These are phyloP conservation scores for Agonopterix alstromeriana DNA, from an alignment of 2,888 invertebrate genomes.

Conservation along the genomic window DNA sequence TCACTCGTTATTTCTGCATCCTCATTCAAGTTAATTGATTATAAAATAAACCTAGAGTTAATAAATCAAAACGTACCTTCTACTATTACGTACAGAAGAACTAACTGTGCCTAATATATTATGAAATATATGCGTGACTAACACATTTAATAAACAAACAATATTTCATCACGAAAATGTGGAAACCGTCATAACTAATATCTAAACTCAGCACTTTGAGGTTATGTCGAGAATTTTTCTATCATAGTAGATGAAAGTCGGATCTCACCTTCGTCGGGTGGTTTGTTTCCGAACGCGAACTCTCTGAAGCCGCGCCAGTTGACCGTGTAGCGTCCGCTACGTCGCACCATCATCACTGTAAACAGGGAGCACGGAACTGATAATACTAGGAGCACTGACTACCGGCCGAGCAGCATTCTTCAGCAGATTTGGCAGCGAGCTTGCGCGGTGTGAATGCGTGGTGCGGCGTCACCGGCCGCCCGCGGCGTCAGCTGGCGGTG, in stretches of 20 bases:
- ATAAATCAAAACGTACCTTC: no score
- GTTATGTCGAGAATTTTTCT: conserved; percentile 29
- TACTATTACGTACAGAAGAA: no score
- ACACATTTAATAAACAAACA: no score
- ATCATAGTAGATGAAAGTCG: conserved; percentile 5
- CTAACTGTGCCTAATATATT: no score
- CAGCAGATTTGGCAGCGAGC: conserved; percentile 26
- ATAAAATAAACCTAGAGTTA: no score
- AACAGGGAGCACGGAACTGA: conserved; percentile 19
- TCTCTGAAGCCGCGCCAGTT: conserved; percentile 73
- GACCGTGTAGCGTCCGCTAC: conserved; percentile 71
- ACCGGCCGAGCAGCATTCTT: conserved; percentile 28
- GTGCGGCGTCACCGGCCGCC: conserved; percentile 12
- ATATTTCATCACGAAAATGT: not conserved
- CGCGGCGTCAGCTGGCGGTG: conserved; percentile 59
- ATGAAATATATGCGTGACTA: no score
- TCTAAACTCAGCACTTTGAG: conserved; percentile 23
- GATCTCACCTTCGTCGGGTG: conserved; percentile 66
- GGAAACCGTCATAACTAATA: not conserved
- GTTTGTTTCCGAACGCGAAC: conserved; percentile 62
- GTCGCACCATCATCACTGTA: conserved; percentile 65
- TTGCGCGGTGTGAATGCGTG: conserved; percentile 49
- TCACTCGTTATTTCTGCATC: no score
- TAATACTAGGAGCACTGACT: conserved; percentile 27
- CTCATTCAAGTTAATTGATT: no score